Evolutionary conservation across 2,888 invertebrate genomes (phyloP).

Genomic region (Chloroclysta siterata): DNA sequence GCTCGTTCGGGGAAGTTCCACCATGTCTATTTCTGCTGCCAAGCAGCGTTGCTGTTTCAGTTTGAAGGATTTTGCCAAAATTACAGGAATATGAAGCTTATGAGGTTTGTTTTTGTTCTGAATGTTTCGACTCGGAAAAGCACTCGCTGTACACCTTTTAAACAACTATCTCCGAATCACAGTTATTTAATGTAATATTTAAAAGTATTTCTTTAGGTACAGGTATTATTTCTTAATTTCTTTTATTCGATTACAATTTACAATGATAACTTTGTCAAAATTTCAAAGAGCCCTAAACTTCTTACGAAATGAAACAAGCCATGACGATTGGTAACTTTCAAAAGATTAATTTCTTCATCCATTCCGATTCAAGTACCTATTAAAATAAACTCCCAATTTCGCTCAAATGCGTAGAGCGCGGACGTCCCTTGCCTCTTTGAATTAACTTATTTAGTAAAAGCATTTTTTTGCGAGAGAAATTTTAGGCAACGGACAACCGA

Average conservation of each 20-base stretch:
- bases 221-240: too few species aligned
- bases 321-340: constrained; percentile 15
- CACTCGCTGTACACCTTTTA: too few species aligned
- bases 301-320: constrained; percentile 23
- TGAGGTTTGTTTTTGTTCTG: too few species aligned
- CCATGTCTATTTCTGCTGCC: too few species aligned
- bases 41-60: too few species aligned
- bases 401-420: not conserved
- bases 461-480: not conserved
- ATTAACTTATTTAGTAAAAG: not conserved
- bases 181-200: too few species aligned
- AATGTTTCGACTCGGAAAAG: too few species aligned
- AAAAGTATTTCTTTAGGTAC: too few species aligned
- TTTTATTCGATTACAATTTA: not conserved
- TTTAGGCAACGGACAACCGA: not conserved
- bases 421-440: not conserved
- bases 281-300: constrained; percentile 10
- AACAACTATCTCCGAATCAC: too few species aligned
- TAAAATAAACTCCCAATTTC: not conserved
- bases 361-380: constrained; percentile 7
- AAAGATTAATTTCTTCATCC: constrained; percentile 14
- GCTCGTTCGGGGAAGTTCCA: too few species aligned
- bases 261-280: constrained; percentile 13
- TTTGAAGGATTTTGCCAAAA: too few species aligned
- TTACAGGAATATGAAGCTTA: too few species aligned